Conservation (phyloP, 2,797 vertebrate genomes). For the Scarus forsteni region DNA sequence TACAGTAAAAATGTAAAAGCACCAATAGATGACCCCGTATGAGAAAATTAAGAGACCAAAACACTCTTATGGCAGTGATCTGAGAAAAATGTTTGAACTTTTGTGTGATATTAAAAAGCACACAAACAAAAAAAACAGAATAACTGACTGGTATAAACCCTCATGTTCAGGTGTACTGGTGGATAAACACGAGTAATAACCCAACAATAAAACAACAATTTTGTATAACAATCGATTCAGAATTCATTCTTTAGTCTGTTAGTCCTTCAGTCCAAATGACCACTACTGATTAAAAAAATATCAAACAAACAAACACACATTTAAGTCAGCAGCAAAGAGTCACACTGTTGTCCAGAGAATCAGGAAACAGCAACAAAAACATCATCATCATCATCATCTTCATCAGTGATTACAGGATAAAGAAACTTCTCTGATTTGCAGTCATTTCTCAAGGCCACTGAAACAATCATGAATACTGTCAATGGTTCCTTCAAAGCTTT, state of each 20-base stretch:
- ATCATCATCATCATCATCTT: constrained; percentile 17
- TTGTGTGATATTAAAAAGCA: constrained; percentile 25
- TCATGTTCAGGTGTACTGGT: constrained; percentile 15
- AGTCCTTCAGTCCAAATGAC: constrained; percentile 56
- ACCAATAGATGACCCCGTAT: constrained; percentile 46
- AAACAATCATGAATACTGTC: constrained; percentile 68
- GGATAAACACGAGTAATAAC: constrained; percentile 33
- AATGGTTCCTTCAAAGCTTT: constrained; percentile 72
- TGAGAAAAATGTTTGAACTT: constrained; percentile 29
- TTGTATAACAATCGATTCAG: constrained; percentile 43
- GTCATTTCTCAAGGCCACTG: constrained; percentile 43
- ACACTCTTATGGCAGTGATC: constrained; percentile 28
- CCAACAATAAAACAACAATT: constrained; percentile 25
- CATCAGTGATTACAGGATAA: constrained; percentile 50
- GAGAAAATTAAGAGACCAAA: constrained; percentile 47
- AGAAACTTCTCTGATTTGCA: constrained; percentile 37
- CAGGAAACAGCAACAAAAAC: constrained; percentile 55
- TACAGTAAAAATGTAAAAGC: constrained; percentile 37
- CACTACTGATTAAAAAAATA: constrained; percentile 47
- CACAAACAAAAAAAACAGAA: constrained; percentile 36
- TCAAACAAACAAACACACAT: constrained; percentile 62
- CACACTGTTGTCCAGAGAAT: constrained; percentile 59
- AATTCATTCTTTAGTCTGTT: constrained; percentile 40
- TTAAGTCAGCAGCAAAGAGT: constrained; percentile 78
- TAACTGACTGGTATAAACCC: constrained; percentile 36